Percentiles rank a stretch among this genome's conserved stretches.
phyloP scores from a whole-genome alignment of 2,113 vertebrate genomes.

The Petaurus breviceps region DNA sequence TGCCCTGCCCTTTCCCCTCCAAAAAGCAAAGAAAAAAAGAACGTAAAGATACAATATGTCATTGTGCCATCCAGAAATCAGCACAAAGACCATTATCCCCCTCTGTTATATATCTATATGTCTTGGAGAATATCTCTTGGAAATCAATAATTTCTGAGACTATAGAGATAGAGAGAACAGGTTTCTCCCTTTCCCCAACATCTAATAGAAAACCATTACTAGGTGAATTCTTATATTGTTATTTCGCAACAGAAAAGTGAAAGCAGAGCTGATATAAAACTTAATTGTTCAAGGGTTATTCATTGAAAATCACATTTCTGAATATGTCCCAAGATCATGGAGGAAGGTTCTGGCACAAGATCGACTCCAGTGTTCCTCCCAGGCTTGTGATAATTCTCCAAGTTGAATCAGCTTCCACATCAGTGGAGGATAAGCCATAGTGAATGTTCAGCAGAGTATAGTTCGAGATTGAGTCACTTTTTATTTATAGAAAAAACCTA shows the following conservation, averaged over 20 bases:
- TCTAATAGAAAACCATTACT: not conserved
- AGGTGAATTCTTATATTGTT: not conserved
- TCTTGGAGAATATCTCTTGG: not conserved
- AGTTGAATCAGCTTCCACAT: not conserved
- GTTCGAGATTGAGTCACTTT: not conserved
- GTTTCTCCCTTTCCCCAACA: not conserved
- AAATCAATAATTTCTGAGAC: not conserved
- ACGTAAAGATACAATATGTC: not conserved
- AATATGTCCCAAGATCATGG: not conserved
- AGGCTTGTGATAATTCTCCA: not conserved
- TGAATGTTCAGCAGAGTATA: not conserved
- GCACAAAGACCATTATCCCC: not conserved
- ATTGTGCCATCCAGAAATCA: not conserved
- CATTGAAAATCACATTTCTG: not conserved
- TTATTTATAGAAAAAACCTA: not conserved
- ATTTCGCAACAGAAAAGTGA: not conserved
- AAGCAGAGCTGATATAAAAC: not conserved
- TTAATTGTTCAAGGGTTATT: not conserved
- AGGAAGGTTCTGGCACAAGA: not conserved
- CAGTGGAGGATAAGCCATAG: not conserved
- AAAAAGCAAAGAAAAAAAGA: not conserved
- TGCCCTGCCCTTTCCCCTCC: too few species aligned
- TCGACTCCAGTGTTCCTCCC: not conserved
- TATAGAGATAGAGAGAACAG: not conserved
- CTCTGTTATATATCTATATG: not conserved